Evolutionary conservation across 2,797 vertebrate genomes (phyloP), one percentile per base, ranked within the genome.

Genomic region (Glossophaga mutica): DNA sequence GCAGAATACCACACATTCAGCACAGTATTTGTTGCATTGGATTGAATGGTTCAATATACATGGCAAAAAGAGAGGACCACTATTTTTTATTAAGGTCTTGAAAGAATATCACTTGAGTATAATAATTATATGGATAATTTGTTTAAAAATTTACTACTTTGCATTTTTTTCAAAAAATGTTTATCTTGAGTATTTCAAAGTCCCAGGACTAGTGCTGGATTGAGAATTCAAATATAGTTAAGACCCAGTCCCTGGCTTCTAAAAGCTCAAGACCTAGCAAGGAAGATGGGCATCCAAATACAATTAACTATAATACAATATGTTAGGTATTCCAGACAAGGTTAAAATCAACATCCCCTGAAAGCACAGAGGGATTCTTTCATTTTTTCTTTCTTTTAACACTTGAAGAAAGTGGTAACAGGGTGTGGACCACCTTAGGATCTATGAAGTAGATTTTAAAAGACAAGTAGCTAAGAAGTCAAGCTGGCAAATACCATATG

Each of bases 131-230:
- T 70, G 6, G 12, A 62, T 70, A 46, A 82, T 88, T 90, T 96
- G 26, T 85, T 83, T 83, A 67, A 42, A 77, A 71, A 52, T 87
- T 83, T 78, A 70, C 46, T 73, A 32, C 2, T 67, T 37, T 6
- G 44, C 9, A 62, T 39, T 81, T 91, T 85, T 95, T 48, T 87
- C 55, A 76, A 90, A 94, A 55, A 50, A 71, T 34, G 76, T 42
- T 90, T 48, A 77, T 85, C 86, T 71, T 83, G 39, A 78, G 9
- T 78, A 70, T 87, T 95, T 95, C 52, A 34, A 70, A 94, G 32
- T 84, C 19, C 39, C 73, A 55, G 9, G 37, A 87, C 55, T 48
- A 82, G 42, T 84, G 5, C 46, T 76, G 6, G 44, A 73, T 70
- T 68, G 65, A 91, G n/a, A 89, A 93, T 70, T 88, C 48, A 88